Evolutionary conservation across 1,140 invertebrate species (phyloP).

Genomic region (Atta cephalotes): DNA sequence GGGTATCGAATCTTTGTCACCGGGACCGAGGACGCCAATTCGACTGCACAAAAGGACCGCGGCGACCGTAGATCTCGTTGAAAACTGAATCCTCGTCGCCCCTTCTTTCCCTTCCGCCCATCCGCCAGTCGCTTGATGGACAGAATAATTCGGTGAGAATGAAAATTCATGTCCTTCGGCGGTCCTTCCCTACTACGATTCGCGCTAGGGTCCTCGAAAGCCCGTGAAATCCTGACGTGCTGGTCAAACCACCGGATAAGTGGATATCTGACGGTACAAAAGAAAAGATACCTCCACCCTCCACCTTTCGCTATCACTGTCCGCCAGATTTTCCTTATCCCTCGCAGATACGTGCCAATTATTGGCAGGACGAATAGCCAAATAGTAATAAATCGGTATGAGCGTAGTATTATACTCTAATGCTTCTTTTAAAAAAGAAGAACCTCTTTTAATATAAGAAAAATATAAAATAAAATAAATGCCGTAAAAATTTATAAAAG

Average conservation of each 20-base stretch:
- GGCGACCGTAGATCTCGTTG: constrained; percentile 58
- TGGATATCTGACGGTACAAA: constrained; percentile 65
- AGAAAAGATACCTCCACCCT: constrained; percentile 57
- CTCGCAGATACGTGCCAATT: constrained; percentile 39
- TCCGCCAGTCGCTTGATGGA: constrained; percentile 62
- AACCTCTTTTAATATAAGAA: neutral
- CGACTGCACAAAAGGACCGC: constrained; percentile 69
- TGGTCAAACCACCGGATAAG: constrained; percentile 68
- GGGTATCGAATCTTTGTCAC: constrained; percentile 68
- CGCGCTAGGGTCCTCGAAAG: constrained; percentile 43
- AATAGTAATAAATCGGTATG: constrained; percentile 55
- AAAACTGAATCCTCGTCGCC: constrained; percentile 64
- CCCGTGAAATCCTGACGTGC: constrained; percentile 47
- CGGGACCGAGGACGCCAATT: constrained; percentile 65
- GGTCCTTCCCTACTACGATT: constrained; percentile 3
- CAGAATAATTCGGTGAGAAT: constrained; percentile 79
- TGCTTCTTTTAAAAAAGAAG: neutral
- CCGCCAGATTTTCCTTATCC: constrained; percentile 52
- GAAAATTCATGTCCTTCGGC: constrained; percentile 76
- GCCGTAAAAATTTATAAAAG: neutral
- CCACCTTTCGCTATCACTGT: constrained; percentile 59
- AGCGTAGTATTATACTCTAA: neutral
- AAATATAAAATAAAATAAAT: neutral
- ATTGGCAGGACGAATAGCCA: constrained; percentile 63
- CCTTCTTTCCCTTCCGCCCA: neutral